phyloP scores from a whole-genome alignment of 2,888 invertebrate genomes.

The Anoncus sp. region DNA sequence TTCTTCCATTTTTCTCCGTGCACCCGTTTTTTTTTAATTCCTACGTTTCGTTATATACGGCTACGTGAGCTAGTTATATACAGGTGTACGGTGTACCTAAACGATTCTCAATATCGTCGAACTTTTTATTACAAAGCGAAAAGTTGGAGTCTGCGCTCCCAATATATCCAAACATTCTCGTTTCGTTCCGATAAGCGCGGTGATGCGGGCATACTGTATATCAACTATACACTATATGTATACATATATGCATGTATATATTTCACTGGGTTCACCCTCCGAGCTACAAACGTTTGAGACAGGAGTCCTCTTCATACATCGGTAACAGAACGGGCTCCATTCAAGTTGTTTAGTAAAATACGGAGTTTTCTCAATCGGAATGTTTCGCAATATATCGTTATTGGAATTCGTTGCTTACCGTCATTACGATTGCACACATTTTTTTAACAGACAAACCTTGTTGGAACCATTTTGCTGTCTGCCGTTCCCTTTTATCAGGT shows the following conservation, averaged over 20 bases:
- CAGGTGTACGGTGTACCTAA: not conserved
- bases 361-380: slow-evolving; percentile 21
- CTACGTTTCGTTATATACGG: not conserved
- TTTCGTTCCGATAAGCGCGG: slow-evolving; percentile 7
- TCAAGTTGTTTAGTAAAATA: slow-evolving; percentile 9
- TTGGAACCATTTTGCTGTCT: no score
- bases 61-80: not conserved
- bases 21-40: not conserved
- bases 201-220: slow-evolving; percentile 4
- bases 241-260: slow-evolving; percentile 1
- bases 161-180: not conserved
- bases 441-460: no score
- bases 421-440: no score
- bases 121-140: slow-evolving; percentile 13
- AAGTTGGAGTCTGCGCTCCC: not conserved
- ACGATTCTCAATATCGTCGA: slow-evolving; percentile 2
- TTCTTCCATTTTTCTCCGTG: no score
- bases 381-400: not conserved
- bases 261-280: slow-evolving; percentile 19
- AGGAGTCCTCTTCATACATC: not conserved
- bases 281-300: slow-evolving; percentile 11
- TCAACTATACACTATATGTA: not conserved
- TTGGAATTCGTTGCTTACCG: not conserved
- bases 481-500: no score
- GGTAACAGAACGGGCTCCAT: not conserved